A percentile compares a stretch with the other conserved stretches of the same genome.
phyloP scores from a whole-genome alignment of 2,113 vertebrate species.

The Otocyon megalotis region DNA sequence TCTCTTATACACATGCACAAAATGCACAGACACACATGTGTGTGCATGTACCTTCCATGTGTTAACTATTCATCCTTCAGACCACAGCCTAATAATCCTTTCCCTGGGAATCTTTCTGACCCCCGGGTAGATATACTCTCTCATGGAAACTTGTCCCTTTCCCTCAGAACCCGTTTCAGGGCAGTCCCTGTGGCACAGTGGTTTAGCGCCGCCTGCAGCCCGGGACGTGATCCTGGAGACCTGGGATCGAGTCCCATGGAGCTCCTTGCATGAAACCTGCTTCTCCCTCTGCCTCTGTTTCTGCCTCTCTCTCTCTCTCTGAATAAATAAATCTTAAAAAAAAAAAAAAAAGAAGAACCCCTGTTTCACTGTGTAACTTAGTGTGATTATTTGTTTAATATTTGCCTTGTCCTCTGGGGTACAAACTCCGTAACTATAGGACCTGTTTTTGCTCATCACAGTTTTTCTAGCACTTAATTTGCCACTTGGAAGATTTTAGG shows the following conservation, averaged over 20 bases:
- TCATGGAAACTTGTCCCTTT: neutral
- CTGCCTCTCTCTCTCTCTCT: no score
- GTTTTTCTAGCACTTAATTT: conserved; percentile 1
- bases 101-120: neutral
- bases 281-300: no score
- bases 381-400: neutral
- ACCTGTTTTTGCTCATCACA: neutral
- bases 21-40: neutral
- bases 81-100: neutral
- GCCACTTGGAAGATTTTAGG: neutral
- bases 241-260: no score
- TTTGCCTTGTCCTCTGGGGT: neutral
- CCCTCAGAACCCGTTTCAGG: neutral
- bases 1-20: neutral
- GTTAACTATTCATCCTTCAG: neutral
- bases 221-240: no score
- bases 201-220: no score
- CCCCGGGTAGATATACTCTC: neutral
- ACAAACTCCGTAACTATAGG: neutral
- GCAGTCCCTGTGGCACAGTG: no score
- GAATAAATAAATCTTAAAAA: no score
- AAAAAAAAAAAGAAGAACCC: neutral
- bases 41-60: neutral
- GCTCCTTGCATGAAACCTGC: no score
- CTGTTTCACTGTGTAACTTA: neutral